Evolutionary conservation across 2,797 vertebrate species (phyloP).

Genomic region (Poecile montanus): DNA sequence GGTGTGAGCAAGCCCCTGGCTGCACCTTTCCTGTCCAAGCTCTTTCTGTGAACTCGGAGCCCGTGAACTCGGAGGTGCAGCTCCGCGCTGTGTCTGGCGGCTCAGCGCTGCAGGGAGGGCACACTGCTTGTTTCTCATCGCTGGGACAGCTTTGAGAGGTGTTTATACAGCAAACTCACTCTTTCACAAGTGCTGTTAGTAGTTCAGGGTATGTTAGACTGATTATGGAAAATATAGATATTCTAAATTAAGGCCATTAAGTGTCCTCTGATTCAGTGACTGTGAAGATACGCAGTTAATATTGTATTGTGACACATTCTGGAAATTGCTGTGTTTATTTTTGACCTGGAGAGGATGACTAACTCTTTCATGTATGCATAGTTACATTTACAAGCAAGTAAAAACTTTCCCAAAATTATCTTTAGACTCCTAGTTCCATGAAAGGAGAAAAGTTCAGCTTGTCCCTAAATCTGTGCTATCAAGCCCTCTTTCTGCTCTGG

Average conservation of each 20-base stretch:
- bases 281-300: constrained; percentile 16
- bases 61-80: fast-evolving
- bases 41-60: background rate
- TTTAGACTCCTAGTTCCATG: constrained; percentile 21
- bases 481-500: background rate
- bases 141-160: background rate
- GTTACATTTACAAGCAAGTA: constrained; percentile 35
- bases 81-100: background rate
- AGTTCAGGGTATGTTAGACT: background rate
- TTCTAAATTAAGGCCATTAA: constrained; percentile 14
- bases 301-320: constrained; percentile 59
- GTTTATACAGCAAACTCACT: background rate
- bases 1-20: background rate
- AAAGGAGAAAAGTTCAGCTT: constrained; percentile 51
- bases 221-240: background rate
- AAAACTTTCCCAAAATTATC: constrained; percentile 51
- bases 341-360: constrained; percentile 59
- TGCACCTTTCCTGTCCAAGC: background rate
- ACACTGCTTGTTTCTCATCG: background rate
- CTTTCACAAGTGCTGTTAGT: background rate
- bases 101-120: background rate
- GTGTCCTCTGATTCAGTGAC: background rate
- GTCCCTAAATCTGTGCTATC: background rate
- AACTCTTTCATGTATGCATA: constrained; percentile 48
- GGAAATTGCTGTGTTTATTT: constrained; percentile 61